Evolutionary conservation across 35 echinoderm and acorn worm genomes (phyloP).

Genomic region (Stichopus chloronotus): DNA sequence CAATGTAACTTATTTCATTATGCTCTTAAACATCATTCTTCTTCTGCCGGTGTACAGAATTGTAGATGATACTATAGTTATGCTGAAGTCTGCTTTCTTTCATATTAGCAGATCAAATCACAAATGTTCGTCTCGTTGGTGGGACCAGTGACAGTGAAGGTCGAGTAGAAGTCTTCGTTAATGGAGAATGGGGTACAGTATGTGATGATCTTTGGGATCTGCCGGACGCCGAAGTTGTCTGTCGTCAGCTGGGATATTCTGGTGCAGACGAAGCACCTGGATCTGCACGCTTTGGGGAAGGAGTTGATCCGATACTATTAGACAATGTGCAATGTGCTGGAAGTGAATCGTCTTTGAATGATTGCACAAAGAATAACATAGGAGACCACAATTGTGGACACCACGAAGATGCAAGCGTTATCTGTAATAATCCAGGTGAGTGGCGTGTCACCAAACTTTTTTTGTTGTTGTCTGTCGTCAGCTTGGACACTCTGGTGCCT

Average conservation of each 20-base stretch:
- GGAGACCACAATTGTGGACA: conserved; percentile 29
- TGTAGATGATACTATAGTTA: no score
- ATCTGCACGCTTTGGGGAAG: conserved; percentile 23
- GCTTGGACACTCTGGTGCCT: no score
- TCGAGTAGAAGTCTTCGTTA: background rate
- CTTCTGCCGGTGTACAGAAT: no score
- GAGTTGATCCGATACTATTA: conserved; percentile 1
- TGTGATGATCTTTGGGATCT: conserved; percentile 8
- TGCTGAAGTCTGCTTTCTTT: no score
- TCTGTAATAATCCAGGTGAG: background rate
- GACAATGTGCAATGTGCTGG: conserved; percentile 40
- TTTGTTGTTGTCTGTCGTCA: conserved; percentile 36
- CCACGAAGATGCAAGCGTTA: conserved; percentile 13
- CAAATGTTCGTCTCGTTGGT: conserved; percentile 3
- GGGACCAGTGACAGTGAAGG: background rate
- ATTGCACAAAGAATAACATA: background rate
- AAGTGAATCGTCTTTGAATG: background rate
- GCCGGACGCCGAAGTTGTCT: conserved; percentile 47
- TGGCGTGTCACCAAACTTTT: no score
- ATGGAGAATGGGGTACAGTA: background rate
- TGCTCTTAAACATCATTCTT: no score
- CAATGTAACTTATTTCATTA: no score
- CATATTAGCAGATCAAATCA: background rate
- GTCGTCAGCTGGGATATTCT: conserved; percentile 37
- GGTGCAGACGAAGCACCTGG: background rate